Evolutionary conservation across 1,140 invertebrate genomes (phyloP), one percentile per base, ranked within the genome.

Genomic region (Lordiphosa mommai): DNA sequence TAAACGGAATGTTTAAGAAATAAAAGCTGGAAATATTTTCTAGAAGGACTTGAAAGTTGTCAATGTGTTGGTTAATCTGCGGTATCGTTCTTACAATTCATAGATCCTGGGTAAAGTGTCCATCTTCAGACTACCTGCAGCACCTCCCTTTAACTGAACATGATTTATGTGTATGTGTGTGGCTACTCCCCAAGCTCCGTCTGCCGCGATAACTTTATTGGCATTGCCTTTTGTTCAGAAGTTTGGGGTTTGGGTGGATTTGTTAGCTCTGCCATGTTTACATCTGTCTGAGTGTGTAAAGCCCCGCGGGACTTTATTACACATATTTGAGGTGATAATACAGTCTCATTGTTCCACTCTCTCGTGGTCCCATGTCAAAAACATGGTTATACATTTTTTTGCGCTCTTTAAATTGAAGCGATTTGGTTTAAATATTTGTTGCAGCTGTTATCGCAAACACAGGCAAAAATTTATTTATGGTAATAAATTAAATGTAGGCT

Each of bases 321-420:
- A 82, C 77, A 84, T 70, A 82, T 82, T 82, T 82, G 72, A 82
- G 76, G 76, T 82, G 76, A 82, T 82, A 82, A 82, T 84, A 72
- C 71, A 72, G 71, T 76, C 73, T 53, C 66, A 51, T 67, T 67
- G 33, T 23, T 55, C 53, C 60, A 53, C 50, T 40, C 50, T 40
- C 14, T 44, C 30, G 51, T 17, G 12, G 17, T 23, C 34, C 40
- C 30, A 20, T 65, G 55, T 43, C 72, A 76, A 66, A 66, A 43
- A 47, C 52, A 57, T 36, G 34, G 36, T 43, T 72, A 67, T 66
- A 32, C 29, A 34, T 23, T 50, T 60, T 59, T 41, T 23, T 50
- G 57, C 55, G 32, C 38, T 27, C 52, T 51, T 65, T 66, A 66
- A 80, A 65, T 51, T 66, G 46, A 51, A 48, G 38, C 50, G 14